Evolutionary conservation across 2,888 invertebrate genomes (phyloP).

Genomic region (Harmothoe impar): DNA sequence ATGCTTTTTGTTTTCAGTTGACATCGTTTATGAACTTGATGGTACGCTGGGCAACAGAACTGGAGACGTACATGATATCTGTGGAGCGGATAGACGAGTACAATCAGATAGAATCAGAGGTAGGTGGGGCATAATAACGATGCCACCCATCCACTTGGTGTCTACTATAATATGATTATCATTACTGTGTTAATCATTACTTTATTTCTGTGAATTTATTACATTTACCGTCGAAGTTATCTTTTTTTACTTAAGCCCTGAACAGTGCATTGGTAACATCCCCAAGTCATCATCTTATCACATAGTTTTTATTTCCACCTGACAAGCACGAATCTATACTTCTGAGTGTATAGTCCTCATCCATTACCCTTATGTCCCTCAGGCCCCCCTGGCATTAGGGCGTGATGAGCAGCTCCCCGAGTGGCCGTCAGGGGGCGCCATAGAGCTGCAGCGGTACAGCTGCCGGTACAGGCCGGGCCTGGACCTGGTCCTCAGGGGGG

Average conservation of each 20-base stretch:
- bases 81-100: conserved; percentile 72
- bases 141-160: too few relatives aligned
- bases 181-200: too few relatives aligned
- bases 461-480: not conserved
- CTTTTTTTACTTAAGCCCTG: too few relatives aligned
- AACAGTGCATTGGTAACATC: too few relatives aligned
- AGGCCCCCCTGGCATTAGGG: not conserved
- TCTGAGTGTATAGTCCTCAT: too few relatives aligned
- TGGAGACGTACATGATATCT: conserved; percentile 72
- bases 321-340: too few relatives aligned
- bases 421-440: conserved; percentile 19
- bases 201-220: too few relatives aligned
- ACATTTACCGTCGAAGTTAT: too few relatives aligned
- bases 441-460: not conserved
- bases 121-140: not conserved
- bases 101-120: conserved; percentile 68
- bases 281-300: too few relatives aligned
- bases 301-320: too few relatives aligned
- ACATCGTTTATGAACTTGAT: conserved; percentile 66
- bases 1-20: too few relatives aligned
- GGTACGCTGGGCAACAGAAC: conserved; percentile 69
- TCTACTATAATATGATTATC: too few relatives aligned
- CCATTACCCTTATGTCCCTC: not conserved
- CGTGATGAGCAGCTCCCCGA: not conserved
- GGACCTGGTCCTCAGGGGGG: conserved; percentile 13